A percentile compares a stretch with the other conserved stretches of the same genome.
Evolutionary conservation across 2,113 vertebrate species (phyloP).

Genomic region (Podiceps cristatus): DNA sequence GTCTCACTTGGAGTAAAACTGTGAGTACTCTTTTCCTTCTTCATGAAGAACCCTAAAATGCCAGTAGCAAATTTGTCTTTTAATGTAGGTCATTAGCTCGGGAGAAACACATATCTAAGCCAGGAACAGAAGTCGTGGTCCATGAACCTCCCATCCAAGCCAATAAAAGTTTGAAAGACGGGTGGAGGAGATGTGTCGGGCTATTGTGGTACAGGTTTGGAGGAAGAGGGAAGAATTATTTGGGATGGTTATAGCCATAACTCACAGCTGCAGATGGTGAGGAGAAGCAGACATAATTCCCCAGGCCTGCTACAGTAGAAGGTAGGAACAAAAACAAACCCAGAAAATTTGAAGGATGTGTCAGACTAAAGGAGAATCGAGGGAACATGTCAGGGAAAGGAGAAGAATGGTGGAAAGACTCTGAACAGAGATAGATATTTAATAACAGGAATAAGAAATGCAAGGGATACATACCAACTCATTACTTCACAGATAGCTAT

Average conservation of each 20-base stretch:
- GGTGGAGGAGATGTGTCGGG: not conserved
- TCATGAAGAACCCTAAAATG: not conserved
- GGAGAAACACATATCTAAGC: not conserved
- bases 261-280: not conserved
- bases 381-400: not conserved
- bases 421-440: not conserved
- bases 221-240: not conserved
- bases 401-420: not conserved
- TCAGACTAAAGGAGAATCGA: not conserved
- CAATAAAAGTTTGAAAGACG: not conserved
- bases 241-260: not conserved
- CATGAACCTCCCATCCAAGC: not conserved
- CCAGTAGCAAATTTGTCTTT: not conserved
- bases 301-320: not conserved
- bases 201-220: not conserved
- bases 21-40: slow-evolving; percentile 79
- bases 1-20: slow-evolving; percentile 91
- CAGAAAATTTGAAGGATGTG: not conserved
- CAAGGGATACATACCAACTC: not conserved
- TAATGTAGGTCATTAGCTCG: not conserved
- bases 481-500: not conserved
- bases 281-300: not conserved
- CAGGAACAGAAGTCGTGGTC: not conserved
- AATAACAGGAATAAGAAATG: not conserved
- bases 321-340: not conserved